phyloP scores from a whole-genome alignment of 1,140 invertebrate genomes.

The Euura lappo region DNA sequence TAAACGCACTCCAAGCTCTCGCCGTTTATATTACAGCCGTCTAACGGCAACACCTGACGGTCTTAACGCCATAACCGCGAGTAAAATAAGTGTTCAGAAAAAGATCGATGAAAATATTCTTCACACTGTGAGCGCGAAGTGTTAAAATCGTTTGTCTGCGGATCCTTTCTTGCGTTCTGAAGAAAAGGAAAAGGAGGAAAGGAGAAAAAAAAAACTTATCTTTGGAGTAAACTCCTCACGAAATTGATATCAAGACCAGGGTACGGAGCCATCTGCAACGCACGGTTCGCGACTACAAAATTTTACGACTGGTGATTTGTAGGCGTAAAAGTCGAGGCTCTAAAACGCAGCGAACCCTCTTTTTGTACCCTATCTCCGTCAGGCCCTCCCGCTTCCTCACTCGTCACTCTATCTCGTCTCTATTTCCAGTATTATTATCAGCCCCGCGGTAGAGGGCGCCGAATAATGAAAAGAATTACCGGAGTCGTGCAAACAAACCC shows the following conservation, averaged over 20 bases:
- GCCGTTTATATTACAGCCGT: too few species aligned
- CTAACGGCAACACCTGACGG: too few species aligned
- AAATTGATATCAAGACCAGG: background rate
- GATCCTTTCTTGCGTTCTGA: too few species aligned
- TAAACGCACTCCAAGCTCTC: too few species aligned
- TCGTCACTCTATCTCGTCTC: constrained; percentile 17
- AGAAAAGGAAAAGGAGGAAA: too few species aligned
- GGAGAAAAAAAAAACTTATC: too few species aligned
- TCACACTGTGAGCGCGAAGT: too few species aligned
- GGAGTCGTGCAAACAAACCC: background rate
- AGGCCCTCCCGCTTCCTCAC: constrained; percentile 8
- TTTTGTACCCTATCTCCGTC: background rate
- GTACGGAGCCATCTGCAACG: background rate
- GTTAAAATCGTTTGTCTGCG: too few species aligned
- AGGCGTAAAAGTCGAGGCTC: constrained; percentile 2
- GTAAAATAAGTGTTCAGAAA: too few species aligned
- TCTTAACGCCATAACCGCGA: too few species aligned
- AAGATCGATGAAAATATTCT: too few species aligned
- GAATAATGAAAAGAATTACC: background rate
- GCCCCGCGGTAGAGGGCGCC: background rate
- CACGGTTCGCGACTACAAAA: background rate
- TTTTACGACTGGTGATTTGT: constrained; percentile 3
- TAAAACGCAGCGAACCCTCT: background rate
- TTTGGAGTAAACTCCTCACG: background rate
- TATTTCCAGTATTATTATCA: background rate